A percentile compares a stretch with the other conserved stretches of the same genome.
Evolutionary conservation across 2,113 vertebrate genomes (phyloP).

Genomic region (Alligator mississippiensis): DNA sequence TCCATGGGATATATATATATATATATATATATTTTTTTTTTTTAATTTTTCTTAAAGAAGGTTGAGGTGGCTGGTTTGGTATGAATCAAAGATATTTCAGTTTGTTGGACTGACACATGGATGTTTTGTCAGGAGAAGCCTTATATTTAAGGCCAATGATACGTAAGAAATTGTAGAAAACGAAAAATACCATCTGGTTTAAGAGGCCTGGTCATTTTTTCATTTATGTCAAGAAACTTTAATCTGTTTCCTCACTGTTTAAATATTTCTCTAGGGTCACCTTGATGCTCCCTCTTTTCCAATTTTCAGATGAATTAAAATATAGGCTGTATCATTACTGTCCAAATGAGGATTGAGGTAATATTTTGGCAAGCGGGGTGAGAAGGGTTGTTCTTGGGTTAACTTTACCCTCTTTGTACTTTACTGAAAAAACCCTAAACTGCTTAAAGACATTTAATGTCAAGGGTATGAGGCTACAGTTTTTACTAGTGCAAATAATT

Average conservation of each 20-base stretch:
- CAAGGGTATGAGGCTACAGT: not conserved
- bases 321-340: not conserved
- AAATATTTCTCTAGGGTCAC: conserved; percentile 19
- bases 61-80: not conserved
- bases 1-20: not conserved
- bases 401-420: not conserved
- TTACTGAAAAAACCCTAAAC: not conserved
- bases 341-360: conserved; percentile 4
- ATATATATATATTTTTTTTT: too few relatives aligned
- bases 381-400: not conserved
- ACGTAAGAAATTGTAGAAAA: conserved; percentile 5
- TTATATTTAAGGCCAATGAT: not conserved
- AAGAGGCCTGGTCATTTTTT: not conserved
- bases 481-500: not conserved
- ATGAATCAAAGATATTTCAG: not conserved
- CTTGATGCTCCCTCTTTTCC: not conserved
- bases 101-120: not conserved
- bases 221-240: not conserved
- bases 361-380: not conserved
- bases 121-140: too few relatives aligned
- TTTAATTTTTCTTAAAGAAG: not conserved
- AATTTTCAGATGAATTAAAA: not conserved
- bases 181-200: not conserved
- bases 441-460: not conserved
- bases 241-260: conserved; percentile 6